These are phyloP conservation scores for Drosophila monieri DNA, from an alignment of 2,888 invertebrate genomes.

Conservation along the genomic window DNA sequence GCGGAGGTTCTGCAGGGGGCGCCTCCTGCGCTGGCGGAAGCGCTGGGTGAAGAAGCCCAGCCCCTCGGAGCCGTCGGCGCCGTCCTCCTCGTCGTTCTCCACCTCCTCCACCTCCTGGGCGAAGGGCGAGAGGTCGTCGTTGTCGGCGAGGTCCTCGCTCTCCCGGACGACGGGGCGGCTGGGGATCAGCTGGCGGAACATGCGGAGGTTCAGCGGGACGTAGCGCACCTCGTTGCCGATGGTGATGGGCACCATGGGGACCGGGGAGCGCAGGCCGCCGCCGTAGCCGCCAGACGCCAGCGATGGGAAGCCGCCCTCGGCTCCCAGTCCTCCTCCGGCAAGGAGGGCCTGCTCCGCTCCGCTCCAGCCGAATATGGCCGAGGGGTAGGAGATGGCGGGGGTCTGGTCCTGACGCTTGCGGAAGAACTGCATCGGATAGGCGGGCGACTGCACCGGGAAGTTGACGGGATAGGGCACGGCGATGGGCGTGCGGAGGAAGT, in stretches of 20 bases:
- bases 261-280: slow-evolving; percentile 2
- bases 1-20: slow-evolving; percentile 56
- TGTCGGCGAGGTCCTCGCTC: slow-evolving; percentile 22
- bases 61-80: neutral
- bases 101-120: neutral
- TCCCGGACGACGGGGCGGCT: slow-evolving; percentile 35
- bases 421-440: slow-evolving; percentile 28
- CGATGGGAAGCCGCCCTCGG: neutral
- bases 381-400: slow-evolving; percentile 28
- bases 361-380: slow-evolving; percentile 36
- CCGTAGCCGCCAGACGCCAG: neutral
- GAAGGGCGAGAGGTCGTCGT: slow-evolving; percentile 7
- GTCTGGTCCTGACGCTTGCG: slow-evolving; percentile 42
- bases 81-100: neutral
- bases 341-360: slow-evolving; percentile 5
- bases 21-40: slow-evolving; percentile 27
- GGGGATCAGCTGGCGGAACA: slow-evolving; percentile 45
- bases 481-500: slow-evolving; percentile 6
- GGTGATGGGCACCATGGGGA: slow-evolving; percentile 61
- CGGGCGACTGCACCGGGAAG: neutral
- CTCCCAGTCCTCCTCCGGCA: neutral
- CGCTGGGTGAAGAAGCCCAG: slow-evolving; percentile 40
- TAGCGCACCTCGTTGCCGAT: slow-evolving; percentile 63
- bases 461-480: neutral
- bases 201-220: slow-evolving; percentile 61